phyloP scores from a whole-genome alignment of 30 jellyfish, hydroid and myxozoan genomes.

The Rhopilema esculentum region DNA sequence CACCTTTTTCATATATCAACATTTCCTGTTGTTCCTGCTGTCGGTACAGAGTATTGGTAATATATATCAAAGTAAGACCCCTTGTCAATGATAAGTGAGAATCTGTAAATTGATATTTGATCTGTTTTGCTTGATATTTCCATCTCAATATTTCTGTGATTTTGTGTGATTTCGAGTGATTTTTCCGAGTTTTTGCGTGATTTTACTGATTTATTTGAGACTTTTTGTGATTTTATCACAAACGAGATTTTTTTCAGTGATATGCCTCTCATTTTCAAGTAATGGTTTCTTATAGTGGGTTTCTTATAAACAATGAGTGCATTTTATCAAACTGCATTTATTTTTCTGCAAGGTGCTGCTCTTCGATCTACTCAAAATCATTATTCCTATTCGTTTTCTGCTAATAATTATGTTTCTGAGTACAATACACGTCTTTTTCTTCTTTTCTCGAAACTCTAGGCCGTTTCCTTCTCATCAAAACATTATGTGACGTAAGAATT shows the following conservation, averaged over 20 bases:
- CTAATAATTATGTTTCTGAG: constrained; percentile 5
- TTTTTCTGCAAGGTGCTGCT: background rate
- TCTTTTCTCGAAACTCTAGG: constrained; percentile 13
- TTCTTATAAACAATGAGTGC: background rate
- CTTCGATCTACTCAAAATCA: background rate
- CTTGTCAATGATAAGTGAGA: background rate
- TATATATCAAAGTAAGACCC: background rate
- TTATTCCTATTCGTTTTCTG: constrained; percentile 14
- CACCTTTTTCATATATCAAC: background rate
- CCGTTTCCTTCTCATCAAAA: background rate
- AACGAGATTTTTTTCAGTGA: background rate
- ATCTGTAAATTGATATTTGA: background rate
- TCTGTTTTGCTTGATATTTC: background rate
- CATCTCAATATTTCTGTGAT: background rate
- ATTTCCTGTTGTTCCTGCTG: background rate
- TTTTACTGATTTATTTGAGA: background rate
- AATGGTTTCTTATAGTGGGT: background rate
- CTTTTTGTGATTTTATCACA: background rate
- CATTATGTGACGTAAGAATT: constrained; percentile 8
- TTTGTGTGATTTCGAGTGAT: background rate
- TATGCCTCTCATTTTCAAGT: background rate
- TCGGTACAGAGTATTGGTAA: background rate
- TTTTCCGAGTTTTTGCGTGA: background rate
- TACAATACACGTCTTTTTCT: background rate
- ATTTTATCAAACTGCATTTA: background rate